Base-by-base conservation (phyloP, 2,797 vertebrate genomes). In the Lateolabrax maculatus region DNA sequence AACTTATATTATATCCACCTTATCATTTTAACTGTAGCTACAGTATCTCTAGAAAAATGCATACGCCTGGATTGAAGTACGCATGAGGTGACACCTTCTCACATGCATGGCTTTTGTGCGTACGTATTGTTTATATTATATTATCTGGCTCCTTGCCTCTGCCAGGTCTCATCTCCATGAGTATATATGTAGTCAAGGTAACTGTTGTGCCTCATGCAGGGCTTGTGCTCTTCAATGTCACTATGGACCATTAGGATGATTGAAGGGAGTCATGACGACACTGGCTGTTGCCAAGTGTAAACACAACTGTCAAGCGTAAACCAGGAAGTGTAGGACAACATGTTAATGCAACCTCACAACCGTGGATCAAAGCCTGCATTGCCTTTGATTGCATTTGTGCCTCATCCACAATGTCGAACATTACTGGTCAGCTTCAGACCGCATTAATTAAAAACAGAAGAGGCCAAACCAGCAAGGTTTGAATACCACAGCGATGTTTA, bases 161-260 rank as follows among this genome's bases (percentile, higher is more conserved):
- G 15, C 25, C 44, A 27, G 21, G 37, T 67, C 49, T 75, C 43
- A 46, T 49, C 36, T 71, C n/a, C 34, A 6, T 60, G 36, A 60
- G 71, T 36, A 39, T 34, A 19, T 13, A 29, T 43, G 52, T 34
- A 16, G 13, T 29, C 23, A 49, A 19, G 49, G 64, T 39, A 58
- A 49, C 78, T 23, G 56, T 49, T 71, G 57, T 41, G 70, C 67
- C 16, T 62, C 52, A 53, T 56, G 31, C 9, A 23, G 66, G 60
- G 12, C 60, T 7, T 27, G n/a, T 43, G 66, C 46, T 74, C 68
- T 73, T 77, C 75, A 60, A 9, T 71, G 62, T 74, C 73, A 65
- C 68, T 18, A 21, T 34, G 27, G 23, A 36, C 80, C 80, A 81
- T 84, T 89, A 75, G 64, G 44, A 76, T 70, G 77, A 91, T 84